Base-by-base conservation (phyloP, 2,113 vertebrate genomes). In the Macaca mulatta region DNA sequence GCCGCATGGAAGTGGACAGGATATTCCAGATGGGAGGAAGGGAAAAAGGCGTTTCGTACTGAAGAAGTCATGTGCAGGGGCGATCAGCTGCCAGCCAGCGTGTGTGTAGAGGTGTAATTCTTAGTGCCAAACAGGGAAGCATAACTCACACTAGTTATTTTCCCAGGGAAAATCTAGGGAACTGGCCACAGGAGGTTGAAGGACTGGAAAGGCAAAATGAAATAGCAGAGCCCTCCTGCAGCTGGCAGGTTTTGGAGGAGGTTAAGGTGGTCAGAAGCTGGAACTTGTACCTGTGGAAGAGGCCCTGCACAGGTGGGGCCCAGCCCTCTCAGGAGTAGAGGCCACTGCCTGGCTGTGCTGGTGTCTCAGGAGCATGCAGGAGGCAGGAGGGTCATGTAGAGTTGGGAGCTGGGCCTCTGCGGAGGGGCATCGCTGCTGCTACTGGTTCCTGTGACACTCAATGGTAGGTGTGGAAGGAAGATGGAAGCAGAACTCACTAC, bases 261-360 rank as follows among this genome's bases (percentile, higher is more conserved):
- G 27, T 11, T 32, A n/a, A 30, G 17, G 52, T 23, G 30, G 30
- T 48, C 38, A 43, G 55, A 55, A 61, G 59, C 12, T 18, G 17
- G 38, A 69, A 14, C 22, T 27, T 6, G 2, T 2, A 17, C 32
- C 3, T 74, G 7, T 25, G 4, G 35, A 52, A n/a, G 25, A 57
- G 30, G 32, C 16, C 8, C 20, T 16, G 18, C 22, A 7, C 0
- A 0, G 12, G 0, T 1, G 8, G 32, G 82, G 4, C 25, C 2
- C 45, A 25, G 9, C 4, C 2, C 6, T 52, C 25, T 35, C 11
- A 32, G n/a, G 16, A 48, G 18, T 10, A 57, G 17, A 43, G 6
- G 25, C 3, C 30, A 9, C 8, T 14, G 6, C 9, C 30, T 55
- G 30, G 3, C n/a, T 43, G 8, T 14, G 0, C 52, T 67, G 27